Evolutionary conservation across 2,888 invertebrate species (phyloP).

Genomic region (Apamea crenata): DNA sequence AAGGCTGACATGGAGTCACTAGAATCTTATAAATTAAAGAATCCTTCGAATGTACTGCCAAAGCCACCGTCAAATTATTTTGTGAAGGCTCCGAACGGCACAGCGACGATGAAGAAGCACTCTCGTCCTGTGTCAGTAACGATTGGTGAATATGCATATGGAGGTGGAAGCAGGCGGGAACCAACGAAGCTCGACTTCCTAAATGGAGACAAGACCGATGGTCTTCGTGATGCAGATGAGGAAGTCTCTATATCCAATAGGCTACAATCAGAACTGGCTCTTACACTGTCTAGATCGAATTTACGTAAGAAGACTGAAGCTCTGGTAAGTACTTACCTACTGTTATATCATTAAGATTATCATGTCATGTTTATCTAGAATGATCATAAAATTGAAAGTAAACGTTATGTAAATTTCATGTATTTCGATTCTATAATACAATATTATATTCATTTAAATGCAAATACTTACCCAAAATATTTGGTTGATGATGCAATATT

Average conservation of each 20-base stretch:
- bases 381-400: conserved; percentile 44
- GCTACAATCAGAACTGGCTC: conserved; percentile 93
- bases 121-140: conserved; percentile 92
- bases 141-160: conserved; percentile 92
- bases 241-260: conserved; percentile 91
- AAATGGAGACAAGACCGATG: conserved; percentile 84
- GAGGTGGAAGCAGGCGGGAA: conserved; percentile 89
- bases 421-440: conserved; percentile 31
- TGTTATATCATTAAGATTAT: conserved; percentile 39
- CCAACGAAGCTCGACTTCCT: conserved; percentile 94
- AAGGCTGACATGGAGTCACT: conserved; percentile 94
- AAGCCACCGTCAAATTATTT: conserved; percentile 94
- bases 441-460: conserved; percentile 42
- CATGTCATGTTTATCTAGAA: conserved; percentile 32
- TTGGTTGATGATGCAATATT: conserved; percentile 34
- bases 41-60: conserved; percentile 91
- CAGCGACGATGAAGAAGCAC: conserved; percentile 90
- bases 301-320: conserved; percentile 93
- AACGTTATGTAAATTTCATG: conserved; percentile 41
- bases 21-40: conserved; percentile 93
- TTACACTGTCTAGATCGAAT: conserved; percentile 94
- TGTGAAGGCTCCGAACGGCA: conserved; percentile 89
- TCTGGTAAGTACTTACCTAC: conserved; percentile 84
- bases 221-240: conserved; percentile 78
- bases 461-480: conserved; percentile 46